phyloP scores from a whole-genome alignment of 2,113 vertebrate genomes.

The Oreocharis arfaki region DNA sequence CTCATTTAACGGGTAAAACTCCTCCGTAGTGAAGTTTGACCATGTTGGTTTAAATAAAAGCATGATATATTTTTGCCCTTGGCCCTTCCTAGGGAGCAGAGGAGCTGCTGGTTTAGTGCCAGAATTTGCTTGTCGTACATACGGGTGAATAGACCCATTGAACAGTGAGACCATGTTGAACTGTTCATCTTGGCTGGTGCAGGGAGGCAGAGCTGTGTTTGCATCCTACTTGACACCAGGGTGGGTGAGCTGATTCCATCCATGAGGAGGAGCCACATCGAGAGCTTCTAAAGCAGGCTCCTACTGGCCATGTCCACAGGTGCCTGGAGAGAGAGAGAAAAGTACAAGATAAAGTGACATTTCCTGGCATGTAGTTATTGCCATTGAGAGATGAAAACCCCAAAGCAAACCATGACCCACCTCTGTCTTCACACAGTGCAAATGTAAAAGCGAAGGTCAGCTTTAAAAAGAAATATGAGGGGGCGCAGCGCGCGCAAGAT shows the following conservation, averaged over 20 bases:
- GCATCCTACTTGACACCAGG: neutral
- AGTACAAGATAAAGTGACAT: neutral
- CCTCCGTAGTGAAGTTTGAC: neutral
- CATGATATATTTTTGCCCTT: neutral
- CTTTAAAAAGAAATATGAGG: neutral
- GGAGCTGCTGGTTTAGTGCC: neutral
- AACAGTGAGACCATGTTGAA: neutral
- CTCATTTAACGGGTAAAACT: neutral
- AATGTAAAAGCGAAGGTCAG: neutral
- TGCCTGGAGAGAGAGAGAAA: neutral
- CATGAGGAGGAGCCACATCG: rapidly evolving
- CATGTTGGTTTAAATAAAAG: neutral
- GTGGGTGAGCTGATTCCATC: neutral
- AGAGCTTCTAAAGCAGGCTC: neutral
- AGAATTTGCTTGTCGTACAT: neutral
- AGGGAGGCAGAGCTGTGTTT: neutral
- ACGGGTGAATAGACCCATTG: neutral
- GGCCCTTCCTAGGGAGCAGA: neutral
- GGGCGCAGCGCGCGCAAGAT: neutral
- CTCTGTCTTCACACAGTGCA: neutral
- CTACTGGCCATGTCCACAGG: neutral
- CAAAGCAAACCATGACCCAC: neutral
- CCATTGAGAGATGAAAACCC: neutral
- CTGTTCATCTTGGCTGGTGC: neutral
- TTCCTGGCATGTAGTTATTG: neutral